Evolutionary conservation across 2,888 invertebrate species (phyloP), one percentile per base, ranked within the genome.

Genomic region (Salpingus planirostris): DNA sequence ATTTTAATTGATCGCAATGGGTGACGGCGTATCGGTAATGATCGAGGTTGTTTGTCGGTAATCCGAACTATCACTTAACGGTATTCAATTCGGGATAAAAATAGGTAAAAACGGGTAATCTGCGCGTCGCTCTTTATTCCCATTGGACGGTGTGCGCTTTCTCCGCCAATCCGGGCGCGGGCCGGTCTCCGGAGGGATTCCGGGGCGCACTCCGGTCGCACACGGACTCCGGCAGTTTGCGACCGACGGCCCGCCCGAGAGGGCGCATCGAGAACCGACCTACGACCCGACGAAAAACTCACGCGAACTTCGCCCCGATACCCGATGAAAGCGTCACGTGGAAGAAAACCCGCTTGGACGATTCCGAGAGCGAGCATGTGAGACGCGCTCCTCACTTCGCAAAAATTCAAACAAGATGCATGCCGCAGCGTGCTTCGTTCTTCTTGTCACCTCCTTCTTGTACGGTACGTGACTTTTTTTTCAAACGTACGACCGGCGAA

Each of bases 341-440:
- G n/a, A n/a, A n/a, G n/a, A n/a, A n/a, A n/a, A n/a, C n/a, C n/a
- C n/a, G n/a, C n/a, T n/a, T n/a, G n/a, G n/a, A n/a, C n/a, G 21
- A n/a, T n/a, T n/a, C n/a, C n/a, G n/a, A n/a, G n/a, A n/a, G n/a
- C n/a, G n/a, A n/a, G n/a, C 18, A 11, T 34, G 30, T 28, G 28
- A 36, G 5, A 39, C 39, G 42, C 41, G 34, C 40, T 42, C 43
- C 43, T 37, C 33, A 44, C 37, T 42, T 44, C 41, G 18, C 29
- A 13, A 30, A n/a, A n/a, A n/a, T n/a, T n/a, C n/a, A n/a, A n/a
- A n/a, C 49, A 47, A 48, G 44, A 58, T 58, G 57, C 51, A 54
- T 46, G 44, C 49, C 37, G 44, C 51, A 15, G 50, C 54, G 46
- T 51, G 51, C 45, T 50, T 49, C 38, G 39, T 54, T 27, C 45